Base-by-base conservation (phyloP, 2,797 vertebrate species). In the Leptoclinus maculatus region DNA sequence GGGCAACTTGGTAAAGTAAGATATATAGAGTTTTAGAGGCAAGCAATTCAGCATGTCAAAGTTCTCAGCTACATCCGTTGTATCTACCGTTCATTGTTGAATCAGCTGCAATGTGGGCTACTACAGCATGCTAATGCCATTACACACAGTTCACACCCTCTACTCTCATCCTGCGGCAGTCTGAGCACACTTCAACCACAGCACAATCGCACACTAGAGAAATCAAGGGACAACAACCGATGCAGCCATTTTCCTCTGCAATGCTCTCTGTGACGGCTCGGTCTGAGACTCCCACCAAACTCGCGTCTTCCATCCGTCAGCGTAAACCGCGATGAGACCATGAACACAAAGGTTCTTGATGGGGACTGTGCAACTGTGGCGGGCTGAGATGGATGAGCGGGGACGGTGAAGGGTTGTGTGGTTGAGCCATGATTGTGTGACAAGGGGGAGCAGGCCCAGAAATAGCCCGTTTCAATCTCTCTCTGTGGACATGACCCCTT, bases 381-480 rank as follows among this genome's bases (percentile, higher is more conserved):
- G 5, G 76, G 76, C 90, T 39, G 78, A 93, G 89, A 93, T 91
- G 86, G 87, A 92, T 90, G 90, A 87, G 83, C 56, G 32, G 68
- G 87, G 90, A 92, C 89, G 87, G 88, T 87, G 89, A 89, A 88
- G 91, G 89, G 89, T 53, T n/a, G 49, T 92, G 90, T 87, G 91
- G 90, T 93, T 90, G 92, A 93, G 93, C 83, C 90, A 90, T 89
- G 91, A 90, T 91, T 92, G 92, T 92, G 87, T 91, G 92, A 84
- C 68, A 19, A 80, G 84, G 85, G 90, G 87, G 85, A 32, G 27
- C 71, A 83, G 79, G 78, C 85, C 90, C 88, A 92, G 90, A 94
- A 93, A 95, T 94, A 94, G 89, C 90, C 90, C 66, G 73, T 90
- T 93, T 92, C 90, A 91, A 90, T 94, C 89, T 90, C 88, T 92